A percentile compares a stretch with the other conserved stretches of the same genome.
These are phyloP conservation scores for Cremastobaeus sp. DNA, from an alignment of 2,888 invertebrate genomes.

Conservation along the genomic window DNA sequence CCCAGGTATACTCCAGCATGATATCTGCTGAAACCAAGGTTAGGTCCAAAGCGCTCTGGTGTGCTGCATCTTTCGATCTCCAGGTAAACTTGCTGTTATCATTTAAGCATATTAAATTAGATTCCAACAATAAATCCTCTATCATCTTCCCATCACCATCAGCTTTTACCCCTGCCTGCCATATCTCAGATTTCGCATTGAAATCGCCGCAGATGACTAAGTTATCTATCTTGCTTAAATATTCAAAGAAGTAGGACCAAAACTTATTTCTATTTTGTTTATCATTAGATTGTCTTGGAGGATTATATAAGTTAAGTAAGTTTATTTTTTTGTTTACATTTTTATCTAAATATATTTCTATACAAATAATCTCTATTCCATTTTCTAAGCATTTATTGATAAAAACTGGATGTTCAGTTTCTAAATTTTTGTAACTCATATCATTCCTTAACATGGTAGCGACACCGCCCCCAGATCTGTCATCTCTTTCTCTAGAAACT, in stretches of 20 bases:
- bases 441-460: neutral
- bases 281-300: neutral
- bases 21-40: slow-evolving; percentile 6
- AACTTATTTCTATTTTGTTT: neutral
- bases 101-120: slow-evolving; percentile 29
- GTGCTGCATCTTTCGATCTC: slow-evolving; percentile 10
- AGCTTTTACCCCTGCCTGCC: neutral
- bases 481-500: neutral
- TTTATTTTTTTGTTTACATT: no score
- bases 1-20: neutral
- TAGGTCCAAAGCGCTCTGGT: slow-evolving; percentile 14
- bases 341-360: no score
- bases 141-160: slow-evolving; percentile 1
- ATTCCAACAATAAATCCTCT: neutral
- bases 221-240: neutral
- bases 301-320: slow-evolving; percentile 2
- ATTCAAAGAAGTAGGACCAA: slow-evolving; percentile 12
- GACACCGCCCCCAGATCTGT: neutral
- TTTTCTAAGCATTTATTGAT: neutral
- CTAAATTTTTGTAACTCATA: neutral
- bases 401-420: neutral
- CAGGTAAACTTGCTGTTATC: neutral
- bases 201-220: slow-evolving; percentile 28
- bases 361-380: no score
- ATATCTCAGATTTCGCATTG: slow-evolving; percentile 16